A percentile compares a stretch with the other conserved stretches of the same genome.
These are phyloP conservation scores for Eudasyphora cyanicolor DNA, from an alignment of 2,888 invertebrate genomes.

Conservation along the genomic window DNA sequence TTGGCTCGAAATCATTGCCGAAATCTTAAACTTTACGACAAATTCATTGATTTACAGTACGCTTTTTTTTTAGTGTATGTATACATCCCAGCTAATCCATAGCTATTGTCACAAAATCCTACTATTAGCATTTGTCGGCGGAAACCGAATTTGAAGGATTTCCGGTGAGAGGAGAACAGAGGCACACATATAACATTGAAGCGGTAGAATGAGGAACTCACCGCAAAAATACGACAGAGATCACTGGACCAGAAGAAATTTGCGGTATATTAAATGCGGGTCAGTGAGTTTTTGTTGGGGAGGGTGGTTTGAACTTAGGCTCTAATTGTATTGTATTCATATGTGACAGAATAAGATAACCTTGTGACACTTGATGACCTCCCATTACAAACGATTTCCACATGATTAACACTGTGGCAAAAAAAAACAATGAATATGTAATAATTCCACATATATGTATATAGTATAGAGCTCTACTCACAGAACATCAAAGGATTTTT, in stretches of 20 bases:
- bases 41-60: too few relatives aligned
- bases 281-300: not conserved
- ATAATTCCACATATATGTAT: too few relatives aligned
- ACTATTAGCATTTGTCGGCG: not conserved
- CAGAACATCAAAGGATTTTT: too few relatives aligned
- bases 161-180: not conserved
- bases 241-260: not conserved
- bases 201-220: not conserved
- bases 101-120: not conserved
- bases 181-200: too few relatives aligned
- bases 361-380: not conserved
- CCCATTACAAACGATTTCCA: not conserved
- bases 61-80: too few relatives aligned
- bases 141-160: not conserved
- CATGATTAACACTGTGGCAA: too few relatives aligned
- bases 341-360: not conserved
- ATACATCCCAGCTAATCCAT: not conserved
- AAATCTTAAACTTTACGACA: too few relatives aligned
- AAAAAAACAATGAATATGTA: too few relatives aligned
- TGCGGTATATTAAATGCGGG: not conserved
- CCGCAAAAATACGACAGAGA: not conserved
- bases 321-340: too few relatives aligned
- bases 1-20: too few relatives aligned
- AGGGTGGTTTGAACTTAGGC: not conserved
- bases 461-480: too few relatives aligned